Evolutionary conservation across 2,888 invertebrate species (phyloP), one percentile per base, ranked within the genome.

Genomic region (Epistrophella euchroma): DNA sequence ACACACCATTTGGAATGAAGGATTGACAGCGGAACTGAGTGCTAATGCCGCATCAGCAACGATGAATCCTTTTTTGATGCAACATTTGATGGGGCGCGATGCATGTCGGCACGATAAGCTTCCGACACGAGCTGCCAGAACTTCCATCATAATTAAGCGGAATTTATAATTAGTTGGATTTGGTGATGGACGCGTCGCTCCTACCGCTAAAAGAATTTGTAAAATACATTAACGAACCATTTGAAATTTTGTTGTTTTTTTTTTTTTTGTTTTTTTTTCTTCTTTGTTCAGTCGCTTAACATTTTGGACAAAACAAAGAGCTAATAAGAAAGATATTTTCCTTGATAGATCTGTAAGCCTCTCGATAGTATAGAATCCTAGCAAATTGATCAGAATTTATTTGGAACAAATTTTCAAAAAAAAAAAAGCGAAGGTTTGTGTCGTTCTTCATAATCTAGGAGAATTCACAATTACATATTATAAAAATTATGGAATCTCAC

Each of bases 41-140:
- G 83, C 83, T 83, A 80, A 77, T 80, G 76, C 84, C 47, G 66
- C 35, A 28, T 6, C 28, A 10, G 28, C 66, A 76, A 28, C 82
- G 68, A 74, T 70, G 85, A 70, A 80, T 85, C 72, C 76, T 70
- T 80, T 80, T 80, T 68, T 52, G 80, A 77, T 80, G 81, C 80
- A 80, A 73, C 68, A 64, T 77, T 80, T 80, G 80, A 80, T 43
- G 72, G 75, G 72, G 19, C 52, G 70, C 72, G 62, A 73, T 86
- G 85, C 85, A 81, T 82, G 86, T 77, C 82, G 74, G 71, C 86
- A 86, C 71, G 81, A 82, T 82, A 82, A 86, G 86, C 82, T 86
- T 78, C 82, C 74, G 86, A 78, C 82, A 78, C 77, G 58, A 77
- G 77, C 77, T 82, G 81, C 73, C 86, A 73, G 40, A 66, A 72